Evolutionary conservation across 2,113 vertebrate species (phyloP).

Genomic region (Tiliqua scincoides): DNA sequence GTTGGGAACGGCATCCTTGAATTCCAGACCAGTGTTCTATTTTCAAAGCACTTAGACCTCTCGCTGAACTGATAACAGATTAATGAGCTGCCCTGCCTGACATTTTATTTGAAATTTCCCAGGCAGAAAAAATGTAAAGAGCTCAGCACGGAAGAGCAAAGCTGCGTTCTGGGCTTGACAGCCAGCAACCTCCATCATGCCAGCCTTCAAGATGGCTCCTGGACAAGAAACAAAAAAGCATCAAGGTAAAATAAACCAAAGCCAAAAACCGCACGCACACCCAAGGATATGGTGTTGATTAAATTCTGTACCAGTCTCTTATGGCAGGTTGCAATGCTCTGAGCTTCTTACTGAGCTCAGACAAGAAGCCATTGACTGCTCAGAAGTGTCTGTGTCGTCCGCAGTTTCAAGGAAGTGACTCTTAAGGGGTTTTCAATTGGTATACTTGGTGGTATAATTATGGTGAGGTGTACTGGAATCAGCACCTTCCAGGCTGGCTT

Average conservation of each 20-base stretch:
- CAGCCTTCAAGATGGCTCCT: slow-evolving; percentile 50
- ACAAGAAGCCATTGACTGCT: slow-evolving; percentile 10
- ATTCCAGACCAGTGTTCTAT: slow-evolving; percentile 56
- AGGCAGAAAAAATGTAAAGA: slow-evolving; percentile 62
- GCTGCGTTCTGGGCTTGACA: slow-evolving; percentile 51
- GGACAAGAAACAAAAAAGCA: slow-evolving; percentile 54
- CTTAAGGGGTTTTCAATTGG: neutral
- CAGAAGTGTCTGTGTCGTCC: neutral
- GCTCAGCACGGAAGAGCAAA: slow-evolving; percentile 62
- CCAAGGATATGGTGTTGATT: slow-evolving; percentile 48
- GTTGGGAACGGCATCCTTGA: slow-evolving; percentile 53
- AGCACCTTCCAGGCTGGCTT: slow-evolving; percentile 9
- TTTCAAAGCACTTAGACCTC: slow-evolving; percentile 69
- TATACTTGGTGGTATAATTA: neutral
- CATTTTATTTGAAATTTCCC: slow-evolving; percentile 70
- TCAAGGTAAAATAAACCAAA: slow-evolving; percentile 42
- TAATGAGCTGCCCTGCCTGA: slow-evolving; percentile 72
- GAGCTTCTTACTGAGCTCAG: slow-evolving; percentile 8
- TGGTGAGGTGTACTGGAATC: slow-evolving; percentile 15
- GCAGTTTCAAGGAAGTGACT: neutral
- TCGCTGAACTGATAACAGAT: slow-evolving; percentile 63
- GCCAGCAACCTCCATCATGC: slow-evolving; percentile 61
- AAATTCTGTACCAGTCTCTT: slow-evolving; percentile 50
- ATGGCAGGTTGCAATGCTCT: neutral
- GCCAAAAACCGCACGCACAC: neutral